Evolutionary conservation across 2,113 vertebrate species (phyloP).

Genomic region (Cyprinus carpio): DNA sequence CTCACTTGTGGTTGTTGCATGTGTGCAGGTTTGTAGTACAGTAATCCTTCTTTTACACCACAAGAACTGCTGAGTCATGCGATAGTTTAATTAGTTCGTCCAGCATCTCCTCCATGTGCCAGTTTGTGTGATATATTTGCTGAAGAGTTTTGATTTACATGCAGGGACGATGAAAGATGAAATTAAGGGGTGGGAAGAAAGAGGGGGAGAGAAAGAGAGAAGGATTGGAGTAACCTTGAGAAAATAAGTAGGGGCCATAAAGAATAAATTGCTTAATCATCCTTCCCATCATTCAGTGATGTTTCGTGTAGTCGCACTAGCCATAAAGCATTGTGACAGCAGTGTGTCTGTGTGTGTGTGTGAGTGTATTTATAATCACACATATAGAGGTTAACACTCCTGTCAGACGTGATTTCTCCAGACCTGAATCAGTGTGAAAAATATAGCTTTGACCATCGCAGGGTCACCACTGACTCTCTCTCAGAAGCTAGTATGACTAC

Average conservation of each 20-base stretch:
- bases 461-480: constrained; percentile 24
- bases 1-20: background rate
- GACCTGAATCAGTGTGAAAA: constrained; percentile 40
- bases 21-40: background rate
- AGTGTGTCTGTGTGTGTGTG: background rate
- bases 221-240: constrained; percentile 71
- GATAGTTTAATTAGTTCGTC: constrained; percentile 6
- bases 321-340: constrained; percentile 40
- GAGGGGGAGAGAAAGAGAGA: constrained; percentile 69
- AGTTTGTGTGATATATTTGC: constrained; percentile 30
- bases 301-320: constrained; percentile 2
- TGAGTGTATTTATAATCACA: constrained; percentile 16
- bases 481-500: background rate
- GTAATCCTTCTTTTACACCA: background rate
- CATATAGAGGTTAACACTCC: constrained; percentile 5
- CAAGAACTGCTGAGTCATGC: constrained; percentile 43
- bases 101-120: background rate
- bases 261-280: constrained; percentile 54
- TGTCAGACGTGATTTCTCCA: constrained; percentile 10
- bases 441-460: constrained; percentile 35
- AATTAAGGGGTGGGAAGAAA: background rate
- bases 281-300: constrained; percentile 47
- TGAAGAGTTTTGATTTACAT: constrained; percentile 33
- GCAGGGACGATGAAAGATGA: constrained; percentile 26
- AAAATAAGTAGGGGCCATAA: constrained; percentile 43